Evolutionary conservation across 2,888 invertebrate genomes (phyloP).

Genomic region (Ctena decussata): DNA sequence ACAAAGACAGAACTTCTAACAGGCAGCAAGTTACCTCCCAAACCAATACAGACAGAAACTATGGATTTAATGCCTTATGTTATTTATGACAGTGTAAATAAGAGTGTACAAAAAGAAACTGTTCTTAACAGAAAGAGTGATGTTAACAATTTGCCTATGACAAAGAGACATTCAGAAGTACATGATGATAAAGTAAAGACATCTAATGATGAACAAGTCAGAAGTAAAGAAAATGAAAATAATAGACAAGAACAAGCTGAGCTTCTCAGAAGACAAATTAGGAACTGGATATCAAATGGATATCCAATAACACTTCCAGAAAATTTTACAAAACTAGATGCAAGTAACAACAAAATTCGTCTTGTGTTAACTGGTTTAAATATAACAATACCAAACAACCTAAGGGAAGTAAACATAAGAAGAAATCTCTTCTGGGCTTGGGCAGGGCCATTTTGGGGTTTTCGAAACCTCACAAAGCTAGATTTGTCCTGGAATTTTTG

Average conservation of each 20-base stretch:
- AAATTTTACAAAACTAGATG: background rate
- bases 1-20: no score
- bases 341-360: background rate
- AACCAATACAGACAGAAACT: background rate
- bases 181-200: background rate
- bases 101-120: no score
- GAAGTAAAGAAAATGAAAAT: background rate
- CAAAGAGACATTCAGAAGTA: background rate
- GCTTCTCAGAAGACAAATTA: background rate
- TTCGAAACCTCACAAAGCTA: slow-evolving; percentile 25
- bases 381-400: slow-evolving; percentile 20
- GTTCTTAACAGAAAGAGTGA: background rate
- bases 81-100: no score
- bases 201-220: no score
- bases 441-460: slow-evolving; percentile 33
- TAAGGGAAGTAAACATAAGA: slow-evolving; percentile 23
- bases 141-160: background rate
- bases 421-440: slow-evolving; percentile 32
- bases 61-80: background rate
- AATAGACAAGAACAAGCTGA: background rate
- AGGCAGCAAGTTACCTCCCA: no score
- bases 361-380: background rate
- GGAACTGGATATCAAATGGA: background rate
- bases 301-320: background rate
- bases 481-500: slow-evolving; percentile 47